Conservation (phyloP, 2,113 vertebrate genomes). For the Struthio camelus region DNA sequence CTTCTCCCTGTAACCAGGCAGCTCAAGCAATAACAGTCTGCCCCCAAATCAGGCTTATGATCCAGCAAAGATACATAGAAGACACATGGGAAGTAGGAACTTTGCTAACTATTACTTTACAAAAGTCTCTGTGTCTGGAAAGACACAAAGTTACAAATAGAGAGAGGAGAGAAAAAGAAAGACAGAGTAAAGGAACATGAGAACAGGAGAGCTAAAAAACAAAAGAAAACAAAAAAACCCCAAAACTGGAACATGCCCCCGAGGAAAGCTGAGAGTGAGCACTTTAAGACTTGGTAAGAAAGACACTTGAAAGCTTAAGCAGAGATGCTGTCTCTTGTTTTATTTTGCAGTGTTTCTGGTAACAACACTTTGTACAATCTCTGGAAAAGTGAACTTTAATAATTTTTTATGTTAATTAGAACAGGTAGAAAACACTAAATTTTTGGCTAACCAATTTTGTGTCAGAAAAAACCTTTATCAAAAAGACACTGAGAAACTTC, state of each 20-base stretch:
- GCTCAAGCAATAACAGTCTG: not conserved
- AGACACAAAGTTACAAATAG: not conserved
- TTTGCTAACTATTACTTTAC: not conserved
- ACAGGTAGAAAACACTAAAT: not conserved
- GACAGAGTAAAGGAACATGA: not conserved
- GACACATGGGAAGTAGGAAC: not conserved
- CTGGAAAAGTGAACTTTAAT: not conserved
- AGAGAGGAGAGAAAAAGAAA: not conserved
- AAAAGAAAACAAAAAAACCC: not conserved
- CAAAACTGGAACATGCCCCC: not conserved
- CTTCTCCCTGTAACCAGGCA: not conserved
- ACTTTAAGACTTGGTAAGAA: not conserved
- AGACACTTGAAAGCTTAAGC: not conserved
- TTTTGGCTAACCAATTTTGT: not conserved
- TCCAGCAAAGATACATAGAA: not conserved
- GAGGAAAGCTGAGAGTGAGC: not conserved
- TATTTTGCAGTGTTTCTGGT: not conserved
- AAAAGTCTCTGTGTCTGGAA: not conserved
- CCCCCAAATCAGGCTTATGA: not conserved
- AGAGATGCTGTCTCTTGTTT: not conserved
- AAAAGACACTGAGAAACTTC: not conserved
- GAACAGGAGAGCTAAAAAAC: not conserved
- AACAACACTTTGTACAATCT: not conserved
- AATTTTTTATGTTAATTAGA: not conserved
- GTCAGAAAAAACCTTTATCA: not conserved